Evolutionary conservation across 2,113 vertebrate species (phyloP).

Genomic region (Solenodon paradoxus): DNA sequence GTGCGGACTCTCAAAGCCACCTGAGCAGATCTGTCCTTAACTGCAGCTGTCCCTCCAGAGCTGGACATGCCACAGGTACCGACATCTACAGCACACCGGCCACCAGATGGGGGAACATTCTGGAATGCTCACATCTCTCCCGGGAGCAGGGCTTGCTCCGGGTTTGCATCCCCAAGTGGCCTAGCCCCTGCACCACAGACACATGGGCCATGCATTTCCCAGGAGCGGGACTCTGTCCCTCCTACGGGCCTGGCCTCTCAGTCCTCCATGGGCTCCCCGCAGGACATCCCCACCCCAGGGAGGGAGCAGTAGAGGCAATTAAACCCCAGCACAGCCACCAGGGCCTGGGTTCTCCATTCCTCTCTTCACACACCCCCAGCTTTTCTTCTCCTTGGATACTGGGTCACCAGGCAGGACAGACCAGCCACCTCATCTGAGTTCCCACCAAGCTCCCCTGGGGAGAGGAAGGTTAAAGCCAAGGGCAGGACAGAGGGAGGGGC

Average conservation of each 20-base stretch:
- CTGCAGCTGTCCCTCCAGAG: not conserved
- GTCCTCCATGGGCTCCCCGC: not conserved
- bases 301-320: not conserved
- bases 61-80: not conserved
- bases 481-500: not conserved
- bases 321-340: not conserved
- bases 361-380: not conserved
- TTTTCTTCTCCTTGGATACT: not conserved
- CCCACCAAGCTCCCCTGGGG: not conserved
- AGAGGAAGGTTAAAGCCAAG: conserved; percentile 31
- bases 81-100: not conserved
- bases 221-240: not conserved
- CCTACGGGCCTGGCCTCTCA: not conserved
- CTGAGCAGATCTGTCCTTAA: not conserved
- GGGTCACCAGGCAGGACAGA: not conserved
- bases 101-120: not conserved
- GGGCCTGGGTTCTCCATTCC: not conserved
- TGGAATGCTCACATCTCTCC: not conserved
- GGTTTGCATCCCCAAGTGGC: not conserved
- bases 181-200: not conserved
- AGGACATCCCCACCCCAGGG: not conserved
- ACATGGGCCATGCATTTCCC: not conserved
- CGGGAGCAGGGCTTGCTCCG: not conserved
- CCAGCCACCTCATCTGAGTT: too few species aligned
- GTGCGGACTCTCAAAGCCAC: not conserved